Base-by-base conservation (phyloP, 1,140 invertebrate species). In the Achatina immaculata region DNA sequence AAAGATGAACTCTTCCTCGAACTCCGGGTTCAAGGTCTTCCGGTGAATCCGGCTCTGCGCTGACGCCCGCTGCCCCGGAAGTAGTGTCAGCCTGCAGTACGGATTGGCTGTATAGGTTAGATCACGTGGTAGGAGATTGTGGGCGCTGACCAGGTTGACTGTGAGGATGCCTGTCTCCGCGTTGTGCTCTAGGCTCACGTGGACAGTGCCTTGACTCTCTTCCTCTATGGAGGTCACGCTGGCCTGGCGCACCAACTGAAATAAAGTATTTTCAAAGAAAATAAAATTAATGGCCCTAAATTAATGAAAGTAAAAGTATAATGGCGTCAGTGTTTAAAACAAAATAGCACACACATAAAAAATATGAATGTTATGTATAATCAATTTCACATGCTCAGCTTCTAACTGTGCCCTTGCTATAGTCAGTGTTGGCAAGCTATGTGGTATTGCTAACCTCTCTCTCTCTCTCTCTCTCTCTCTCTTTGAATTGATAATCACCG, bases 11-110 rank as follows among this genome's bases (percentile, higher is more conserved):
- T 91, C 89, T 79, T 91, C 91, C 42, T 91, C 89, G 74, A 91
- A 91, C 65, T 87, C 92, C 78, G 94, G 94, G 89, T 93, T 93
- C 38, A 94, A 86, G 11, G 94, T 94, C 84, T 93, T 93, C 83
- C 93, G 94, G 85, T 94, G 93, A 77, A 94, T 83, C 80, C 88
- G 89, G 45, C 86, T 89, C 77, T 90, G 88, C 6, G 89, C 77
- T 21, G 79, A 78, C 28, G 81, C 82, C 43, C 84, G 79, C 14
- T 83, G 84, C 48, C 85, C 85, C 3, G 89, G 89, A n/a, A 90
- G 79, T 9, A 90, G 79, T 24, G 85, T 87, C 0, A 90, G 83
- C 68, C 85, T 85, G 71, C 88, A 88, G 79, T 90, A 91, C 0
- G 90, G 90, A 78, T 90, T 87, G n/a, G 85, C 85, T 2, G 88